Evolutionary conservation across 2,797 vertebrate genomes (phyloP), one percentile per base, ranked within the genome.

Genomic region (Enteromius afrohamiltoni): DNA sequence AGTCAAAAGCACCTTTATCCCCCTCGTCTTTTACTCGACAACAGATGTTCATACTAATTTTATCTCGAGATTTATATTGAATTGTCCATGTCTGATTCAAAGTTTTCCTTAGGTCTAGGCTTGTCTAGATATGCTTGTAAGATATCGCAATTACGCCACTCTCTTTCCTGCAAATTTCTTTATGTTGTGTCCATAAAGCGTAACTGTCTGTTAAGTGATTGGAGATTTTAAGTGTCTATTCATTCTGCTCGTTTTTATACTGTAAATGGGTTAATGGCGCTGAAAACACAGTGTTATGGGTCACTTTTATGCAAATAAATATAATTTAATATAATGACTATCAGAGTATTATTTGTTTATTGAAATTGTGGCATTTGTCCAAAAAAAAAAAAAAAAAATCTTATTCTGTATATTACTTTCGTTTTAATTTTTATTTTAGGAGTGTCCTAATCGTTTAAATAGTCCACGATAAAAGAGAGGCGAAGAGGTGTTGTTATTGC

Each of bases 41-140:
- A 69, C 85, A 87, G 76, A 86, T 88, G 86, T 83, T 86, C 79
- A 84, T 85, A 83, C 51, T 81, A 82, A 76, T 80, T 87, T 96
- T 96, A 96, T 96, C 95, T 96, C 93, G 94, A 96, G 94, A 95
- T 96, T 96, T 96, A 95, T 96, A 96, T 96, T 84, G 94, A 96
- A 96, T 96, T 95, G 95, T 96, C 95, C 95, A 95, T 96, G 96
- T 96, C 94, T 93, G 93, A 95, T 94, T 92, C 91, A 90, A 94
- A 94, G 91, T 95, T 94, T 94, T 93, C 93, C 70, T 95, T 94
- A 95, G 95, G 94, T 95, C 95, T 95, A 96, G 95, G 94, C 95
- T 93, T 95, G 95, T 95, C 96, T 95, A 95, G 94, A 95, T 93
- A 81, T 80, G 94, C 94, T 93, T 96, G 95, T 96, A 95, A 95